Conservation (phyloP, 2,113 vertebrate species). For the Nansenia antarctica region DNA sequence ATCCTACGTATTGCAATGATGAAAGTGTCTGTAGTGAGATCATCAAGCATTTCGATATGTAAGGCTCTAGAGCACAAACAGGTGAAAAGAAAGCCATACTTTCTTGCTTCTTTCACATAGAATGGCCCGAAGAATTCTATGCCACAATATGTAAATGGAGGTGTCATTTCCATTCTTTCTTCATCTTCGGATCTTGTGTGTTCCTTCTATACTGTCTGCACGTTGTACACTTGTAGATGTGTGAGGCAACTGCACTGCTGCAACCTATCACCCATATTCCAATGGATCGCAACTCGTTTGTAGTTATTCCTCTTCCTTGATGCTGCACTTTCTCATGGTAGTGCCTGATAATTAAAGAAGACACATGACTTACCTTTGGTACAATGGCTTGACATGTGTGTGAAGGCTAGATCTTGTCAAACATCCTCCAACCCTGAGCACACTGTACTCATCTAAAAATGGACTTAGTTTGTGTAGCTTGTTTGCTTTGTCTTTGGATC, state of each 20-base stretch:
- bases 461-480: not conserved
- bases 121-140: too few species aligned
- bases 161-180: too few species aligned
- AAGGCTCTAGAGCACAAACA: constrained; percentile 20
- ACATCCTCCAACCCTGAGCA: constrained; percentile 20
- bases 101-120: constrained; percentile 2
- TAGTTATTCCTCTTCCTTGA: constrained; percentile 22
- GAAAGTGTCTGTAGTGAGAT: constrained; percentile 16
- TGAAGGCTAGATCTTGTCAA: constrained; percentile 13
- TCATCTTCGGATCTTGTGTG: constrained; percentile 18
- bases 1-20: constrained; percentile 19
- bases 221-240: constrained; percentile 15
- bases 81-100: constrained; percentile 12
- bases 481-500: constrained; percentile 13
- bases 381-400: constrained; percentile 4
- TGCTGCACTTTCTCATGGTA: constrained; percentile 19
- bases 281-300: constrained; percentile 19
- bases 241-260: constrained; percentile 8
- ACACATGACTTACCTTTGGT: constrained; percentile 5
- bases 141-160: too few species aligned
- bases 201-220: constrained; percentile 26
- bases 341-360: constrained; percentile 20
- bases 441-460: constrained; percentile 11
- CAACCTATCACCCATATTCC: constrained; percentile 10
- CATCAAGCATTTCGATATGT: constrained; percentile 33